Evolutionary conservation across 2,888 invertebrate species (phyloP).

Genomic region (Allygus modestus): DNA sequence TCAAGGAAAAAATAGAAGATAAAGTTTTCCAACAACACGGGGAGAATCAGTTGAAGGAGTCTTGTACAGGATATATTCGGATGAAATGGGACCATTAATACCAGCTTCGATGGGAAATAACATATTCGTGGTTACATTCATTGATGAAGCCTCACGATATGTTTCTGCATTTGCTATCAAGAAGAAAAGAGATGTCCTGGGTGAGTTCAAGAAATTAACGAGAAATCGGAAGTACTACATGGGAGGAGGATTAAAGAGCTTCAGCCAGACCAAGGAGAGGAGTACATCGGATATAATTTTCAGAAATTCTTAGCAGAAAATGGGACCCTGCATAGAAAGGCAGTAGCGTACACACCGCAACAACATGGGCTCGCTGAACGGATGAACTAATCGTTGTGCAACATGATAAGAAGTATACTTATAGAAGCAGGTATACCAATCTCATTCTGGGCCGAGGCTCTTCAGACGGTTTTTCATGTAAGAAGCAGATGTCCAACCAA

Average conservation of each 20-base stretch:
- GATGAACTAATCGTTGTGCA: background rate
- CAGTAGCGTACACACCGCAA: background rate
- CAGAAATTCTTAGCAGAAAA: background rate
- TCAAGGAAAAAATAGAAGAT: too few species aligned
- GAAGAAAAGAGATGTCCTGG: background rate
- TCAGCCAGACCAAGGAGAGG: background rate
- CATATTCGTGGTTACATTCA: background rate
- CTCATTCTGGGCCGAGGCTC: background rate
- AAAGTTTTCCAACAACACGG: too few species aligned
- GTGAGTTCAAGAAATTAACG: background rate
- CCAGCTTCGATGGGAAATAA: background rate
- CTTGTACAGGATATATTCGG: background rate
- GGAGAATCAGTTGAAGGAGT: too few species aligned
- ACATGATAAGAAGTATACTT: background rate
- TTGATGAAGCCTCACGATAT: background rate
- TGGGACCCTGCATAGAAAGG: background rate
- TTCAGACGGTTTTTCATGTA: background rate
- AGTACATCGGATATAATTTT: background rate
- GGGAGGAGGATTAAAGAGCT: background rate
- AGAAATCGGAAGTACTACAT: background rate
- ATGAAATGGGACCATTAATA: background rate
- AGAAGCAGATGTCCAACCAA: background rate
- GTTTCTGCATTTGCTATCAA: background rate
- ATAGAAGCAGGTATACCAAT: background rate
- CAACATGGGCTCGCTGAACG: background rate